These are phyloP conservation scores for Microtus montanus DNA, from an alignment of 2,113 vertebrate genomes.

Conservation along the genomic window DNA sequence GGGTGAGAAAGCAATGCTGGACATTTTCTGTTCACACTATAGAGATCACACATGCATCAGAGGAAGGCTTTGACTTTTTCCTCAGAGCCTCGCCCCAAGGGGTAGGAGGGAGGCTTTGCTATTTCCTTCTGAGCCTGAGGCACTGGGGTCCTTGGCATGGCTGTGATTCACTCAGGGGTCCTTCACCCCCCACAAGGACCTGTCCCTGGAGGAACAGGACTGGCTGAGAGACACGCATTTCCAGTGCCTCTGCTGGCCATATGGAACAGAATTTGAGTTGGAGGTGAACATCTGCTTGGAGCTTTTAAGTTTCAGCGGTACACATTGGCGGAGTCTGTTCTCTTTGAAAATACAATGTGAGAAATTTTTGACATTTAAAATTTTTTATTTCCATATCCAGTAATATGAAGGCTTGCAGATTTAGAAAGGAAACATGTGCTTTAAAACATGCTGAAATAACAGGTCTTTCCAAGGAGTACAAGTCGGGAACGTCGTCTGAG, in stretches of 20 bases:
- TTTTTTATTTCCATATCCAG: constrained; percentile 64
- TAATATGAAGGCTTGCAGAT: constrained; percentile 55
- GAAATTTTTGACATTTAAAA: constrained; percentile 73
- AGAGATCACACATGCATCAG: not conserved
- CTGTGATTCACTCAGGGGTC: not conserved
- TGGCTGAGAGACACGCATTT: not conserved
- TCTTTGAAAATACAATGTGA: constrained; percentile 67
- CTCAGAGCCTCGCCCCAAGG: not conserved
- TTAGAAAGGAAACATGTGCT: constrained; percentile 66
- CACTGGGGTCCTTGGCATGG: not conserved
- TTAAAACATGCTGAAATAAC: constrained; percentile 60
- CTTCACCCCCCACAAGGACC: not conserved
- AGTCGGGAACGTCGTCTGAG: not conserved
- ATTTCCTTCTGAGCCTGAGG: not conserved
- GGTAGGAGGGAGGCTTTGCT: not conserved
- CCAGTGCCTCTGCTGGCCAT: not conserved
- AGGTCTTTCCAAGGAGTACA: constrained; percentile 4
- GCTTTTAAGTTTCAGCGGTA: constrained; percentile 31
- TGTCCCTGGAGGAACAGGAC: not conserved
- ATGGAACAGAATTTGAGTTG: constrained; percentile 44
- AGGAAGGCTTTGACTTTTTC: not conserved
- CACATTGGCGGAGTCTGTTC: constrained; percentile 60
- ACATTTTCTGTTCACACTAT: not conserved
- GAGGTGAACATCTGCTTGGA: constrained; percentile 55
- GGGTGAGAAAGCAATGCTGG: not conserved